Evolutionary conservation across 2,888 invertebrate genomes (phyloP).

Genomic region (Thera obeliscata): DNA sequence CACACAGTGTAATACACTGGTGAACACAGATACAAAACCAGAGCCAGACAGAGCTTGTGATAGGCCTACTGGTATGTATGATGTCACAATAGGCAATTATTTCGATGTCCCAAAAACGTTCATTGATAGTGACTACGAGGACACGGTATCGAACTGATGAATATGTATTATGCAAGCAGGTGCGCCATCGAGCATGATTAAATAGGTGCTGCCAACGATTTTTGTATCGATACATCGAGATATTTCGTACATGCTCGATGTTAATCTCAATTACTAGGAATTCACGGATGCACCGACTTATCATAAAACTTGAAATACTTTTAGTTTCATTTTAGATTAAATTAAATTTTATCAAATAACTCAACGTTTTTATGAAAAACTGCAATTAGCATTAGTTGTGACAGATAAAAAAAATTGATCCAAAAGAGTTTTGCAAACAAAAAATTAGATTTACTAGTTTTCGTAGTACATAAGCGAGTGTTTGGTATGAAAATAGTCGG

Average conservation of each 20-base stretch:
- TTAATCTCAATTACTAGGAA: conserved; percentile 51
- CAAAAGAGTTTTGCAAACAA: too few species aligned
- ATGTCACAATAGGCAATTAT: conserved; percentile 5
- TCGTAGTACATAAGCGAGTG: too few species aligned
- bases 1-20: too few species aligned
- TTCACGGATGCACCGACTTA: background rate
- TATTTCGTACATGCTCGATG: conserved; percentile 28
- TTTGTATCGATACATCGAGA: conserved; percentile 67
- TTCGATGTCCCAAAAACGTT: conserved; percentile 63
- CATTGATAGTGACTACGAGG: conserved; percentile 71
- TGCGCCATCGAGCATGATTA: conserved; percentile 72
- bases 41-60: too few species aligned
- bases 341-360: too few species aligned
- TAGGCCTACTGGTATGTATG: background rate
- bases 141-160: conserved; percentile 74
- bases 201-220: conserved; percentile 79
- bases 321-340: background rate
- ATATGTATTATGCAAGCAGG: conserved; percentile 82
- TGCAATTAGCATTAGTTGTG: too few species aligned
- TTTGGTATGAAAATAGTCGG: too few species aligned
- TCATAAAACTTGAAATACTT: background rate
- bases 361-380: too few species aligned
- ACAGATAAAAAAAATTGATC: too few species aligned
- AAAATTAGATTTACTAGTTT: too few species aligned
- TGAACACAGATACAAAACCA: too few species aligned